Percentiles rank a stretch among this genome's conserved stretches.
Conservation (phyloP, 1,140 invertebrate genomes). For the Drosophila sp. region DNA sequence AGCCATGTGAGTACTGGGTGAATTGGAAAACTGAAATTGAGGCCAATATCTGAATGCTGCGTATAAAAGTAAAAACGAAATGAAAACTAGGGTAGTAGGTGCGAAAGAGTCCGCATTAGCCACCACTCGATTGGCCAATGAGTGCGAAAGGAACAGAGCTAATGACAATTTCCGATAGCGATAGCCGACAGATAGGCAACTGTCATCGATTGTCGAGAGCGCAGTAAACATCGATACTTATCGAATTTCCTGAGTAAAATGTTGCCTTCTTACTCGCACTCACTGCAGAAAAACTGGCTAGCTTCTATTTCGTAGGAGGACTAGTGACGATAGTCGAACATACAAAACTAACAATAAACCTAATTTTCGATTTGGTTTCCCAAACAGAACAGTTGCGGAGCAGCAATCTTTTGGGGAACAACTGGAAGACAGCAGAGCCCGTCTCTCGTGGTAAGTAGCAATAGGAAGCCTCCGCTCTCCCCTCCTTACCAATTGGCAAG, state of each 20-base stretch:
- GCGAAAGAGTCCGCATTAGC: conserved; percentile 42
- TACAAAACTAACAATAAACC: neutral
- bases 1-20: conserved; percentile 60
- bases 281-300: too few relatives aligned
- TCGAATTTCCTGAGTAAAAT: too few relatives aligned
- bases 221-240: neutral
- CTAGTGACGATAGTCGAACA: too few relatives aligned
- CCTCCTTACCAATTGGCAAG: conserved; percentile 48
- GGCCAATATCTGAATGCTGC: conserved; percentile 19
- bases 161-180: conserved; percentile 14
- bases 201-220: neutral
- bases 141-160: conserved; percentile 23
- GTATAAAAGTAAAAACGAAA: conserved; percentile 36
- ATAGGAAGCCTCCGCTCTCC: conserved; percentile 29
- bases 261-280: too few relatives aligned
- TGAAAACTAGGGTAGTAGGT: conserved; percentile 19
- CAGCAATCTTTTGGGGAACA: conserved; percentile 60
- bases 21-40: conserved; percentile 10
- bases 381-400: conserved; percentile 31
- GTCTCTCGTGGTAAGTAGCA: conserved; percentile 61
- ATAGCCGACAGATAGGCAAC: neutral
- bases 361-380: neutral
- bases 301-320: too few relatives aligned
- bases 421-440: conserved; percentile 42
- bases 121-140: neutral